Evolutionary conservation across 2,888 invertebrate genomes (phyloP).

Genomic region (Phyto melanocephala): DNA sequence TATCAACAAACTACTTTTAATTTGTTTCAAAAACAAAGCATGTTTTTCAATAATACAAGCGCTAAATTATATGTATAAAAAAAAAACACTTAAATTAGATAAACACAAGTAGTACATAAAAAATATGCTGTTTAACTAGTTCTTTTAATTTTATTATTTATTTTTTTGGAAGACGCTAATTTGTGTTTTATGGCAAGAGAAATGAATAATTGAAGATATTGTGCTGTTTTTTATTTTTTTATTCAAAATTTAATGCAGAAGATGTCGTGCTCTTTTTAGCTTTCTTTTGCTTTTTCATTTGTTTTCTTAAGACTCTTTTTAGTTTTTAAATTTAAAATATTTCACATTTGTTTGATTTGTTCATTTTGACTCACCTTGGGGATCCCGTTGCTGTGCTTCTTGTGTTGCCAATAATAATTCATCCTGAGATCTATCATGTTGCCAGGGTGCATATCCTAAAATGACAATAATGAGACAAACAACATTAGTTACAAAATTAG

Average conservation of each 20-base stretch:
- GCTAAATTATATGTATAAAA: constrained; percentile 21
- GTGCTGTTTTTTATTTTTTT: constrained; percentile 30
- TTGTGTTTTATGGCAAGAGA: constrained; percentile 7
- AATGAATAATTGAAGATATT: constrained; percentile 2
- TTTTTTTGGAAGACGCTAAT: constrained; percentile 43
- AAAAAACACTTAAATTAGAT: neutral
- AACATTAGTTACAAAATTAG: neutral
- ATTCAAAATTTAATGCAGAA: neutral
- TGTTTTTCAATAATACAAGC: constrained; percentile 10
- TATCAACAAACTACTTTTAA: constrained; percentile 42
- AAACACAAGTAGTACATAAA: too few species aligned
- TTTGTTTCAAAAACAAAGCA: neutral
- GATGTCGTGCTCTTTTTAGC: constrained; percentile 73
- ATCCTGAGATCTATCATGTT: constrained; percentile 90
- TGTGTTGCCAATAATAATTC: constrained; percentile 91
- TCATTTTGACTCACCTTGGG: constrained; percentile 88
- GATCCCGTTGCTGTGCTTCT: constrained; percentile 88
- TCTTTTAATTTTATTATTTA: neutral
- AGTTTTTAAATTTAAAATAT: constrained; percentile 55
- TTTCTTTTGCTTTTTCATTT: constrained; percentile 69
- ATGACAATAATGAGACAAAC: constrained; percentile 65
- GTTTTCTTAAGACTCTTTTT: constrained; percentile 63
- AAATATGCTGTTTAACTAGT: too few species aligned
- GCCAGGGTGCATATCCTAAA: constrained; percentile 91
- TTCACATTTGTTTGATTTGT: constrained; percentile 64